Evolutionary conservation across 2,888 invertebrate species (phyloP).

Genomic region (Lypha dubia): DNA sequence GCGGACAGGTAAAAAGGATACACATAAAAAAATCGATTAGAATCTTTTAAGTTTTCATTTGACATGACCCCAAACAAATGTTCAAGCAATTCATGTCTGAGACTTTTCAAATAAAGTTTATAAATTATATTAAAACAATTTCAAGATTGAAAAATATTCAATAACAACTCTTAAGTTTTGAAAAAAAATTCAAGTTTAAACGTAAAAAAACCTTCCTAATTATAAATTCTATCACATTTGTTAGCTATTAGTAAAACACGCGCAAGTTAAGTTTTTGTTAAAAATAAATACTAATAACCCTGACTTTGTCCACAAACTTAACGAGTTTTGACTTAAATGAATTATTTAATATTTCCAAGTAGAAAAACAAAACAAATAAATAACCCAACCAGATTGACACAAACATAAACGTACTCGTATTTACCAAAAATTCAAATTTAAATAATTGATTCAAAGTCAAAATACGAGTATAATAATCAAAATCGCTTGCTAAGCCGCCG

Average conservation of each 20-base stretch:
- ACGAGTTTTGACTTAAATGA: conserved; percentile 25
- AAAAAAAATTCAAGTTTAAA: too few species aligned
- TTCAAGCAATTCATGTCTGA: too few species aligned
- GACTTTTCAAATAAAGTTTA: too few species aligned
- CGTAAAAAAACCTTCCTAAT: too few species aligned
- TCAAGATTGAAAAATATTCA: too few species aligned
- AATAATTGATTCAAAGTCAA: conserved; percentile 61
- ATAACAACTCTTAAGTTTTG: too few species aligned
- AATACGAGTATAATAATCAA: conserved; percentile 19
- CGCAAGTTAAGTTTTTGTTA: not conserved
- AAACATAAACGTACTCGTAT: conserved; percentile 10
- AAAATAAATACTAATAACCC: conserved; percentile 38
- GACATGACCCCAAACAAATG: too few species aligned
- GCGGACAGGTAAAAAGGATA: not conserved
- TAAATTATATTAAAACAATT: too few species aligned
- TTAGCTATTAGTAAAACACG: not conserved
- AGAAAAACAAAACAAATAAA: not conserved
- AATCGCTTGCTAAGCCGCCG: conserved; percentile 17
- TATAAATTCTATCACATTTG: not conserved
- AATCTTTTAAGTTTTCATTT: not conserved
- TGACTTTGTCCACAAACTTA: conserved; percentile 54
- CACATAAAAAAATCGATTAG: not conserved
- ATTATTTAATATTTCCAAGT: conserved; percentile 40
- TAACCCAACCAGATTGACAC: not conserved
- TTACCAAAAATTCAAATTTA: conserved; percentile 44